Evolutionary conservation across 2,113 vertebrate species (phyloP), one percentile per base, ranked within the genome.

Genomic region (Gadus macrocephalus): DNA sequence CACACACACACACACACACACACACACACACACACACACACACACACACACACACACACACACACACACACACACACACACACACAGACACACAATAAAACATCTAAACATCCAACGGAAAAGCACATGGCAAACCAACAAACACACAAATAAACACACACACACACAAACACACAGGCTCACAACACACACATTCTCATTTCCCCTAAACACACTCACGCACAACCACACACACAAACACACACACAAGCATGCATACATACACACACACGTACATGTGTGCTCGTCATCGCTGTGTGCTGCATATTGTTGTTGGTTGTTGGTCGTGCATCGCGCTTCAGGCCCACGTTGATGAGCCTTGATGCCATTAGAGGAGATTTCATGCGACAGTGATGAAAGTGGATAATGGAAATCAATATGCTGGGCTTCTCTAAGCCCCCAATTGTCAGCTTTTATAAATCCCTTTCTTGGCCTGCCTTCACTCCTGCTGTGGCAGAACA

Each of bases 321-420:
- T 68, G 67, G 42, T 74, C 2, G 7, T 56, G 53, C 62, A 31
- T 9, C 17, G 62, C 68, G 17, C 62, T 81, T 53, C 19, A 3
- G n/a, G 65, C 73, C 75, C 72, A 71, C 74, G 70, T 76, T 83
- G 77, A 88, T 85, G 78, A 80, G 70, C 64, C 65, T 62, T 82
- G 86, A 87, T 78, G 77, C 53, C 75, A 83, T 88, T 81, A 87
- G 68, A 70, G 78, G 69, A 81, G 83, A 89, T 86, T 73, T 76
- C 74, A 83, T 79, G 71, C 72, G 83, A 86, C 84, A 84, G 81
- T 49, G 65, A 81, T 87, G 85, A 84, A 82, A 84, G 78, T 16
- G 2, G 81, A 85, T 86, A 79, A 85, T 86, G 71, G 77, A 85
- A 86, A 88, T 88, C 85, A 83, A 88, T 87, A 84, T 76, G 70